Evolutionary conservation across 2,797 vertebrate genomes (phyloP), one percentile per base, ranked within the genome.

Genomic region (Halcyon smyrnensis): DNA sequence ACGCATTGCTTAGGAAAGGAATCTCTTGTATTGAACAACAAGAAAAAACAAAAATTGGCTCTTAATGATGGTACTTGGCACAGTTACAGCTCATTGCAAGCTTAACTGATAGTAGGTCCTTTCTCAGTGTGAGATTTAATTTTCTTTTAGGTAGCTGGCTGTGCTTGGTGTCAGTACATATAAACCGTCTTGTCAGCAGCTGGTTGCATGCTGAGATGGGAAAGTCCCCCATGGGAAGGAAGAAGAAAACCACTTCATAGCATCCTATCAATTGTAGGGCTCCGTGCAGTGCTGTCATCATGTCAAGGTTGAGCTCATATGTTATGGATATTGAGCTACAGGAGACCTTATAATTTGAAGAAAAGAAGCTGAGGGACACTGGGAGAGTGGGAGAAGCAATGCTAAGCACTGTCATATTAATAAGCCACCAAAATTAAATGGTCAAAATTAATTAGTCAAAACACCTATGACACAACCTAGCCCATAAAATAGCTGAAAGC

Each of bases 61-160:
- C 27, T 73, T 93, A 64, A 89, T 70, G 85, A 25, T 69, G 70
- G 27, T 39, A 36, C 63, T 87, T 95, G 67, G 81, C 85, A 89
- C 32, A 69, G 67, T 48, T 95, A 73, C 68, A 95, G 67, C 83
- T 95, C 80, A 75, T 48, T 92, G 62, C 39, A 73, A 85, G 46
- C 46, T 94, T 85, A 89, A 79, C 41, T 87, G 73, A 87, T 93
- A 56, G 65, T 28, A 45, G 51, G 51, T 83, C 77, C 81, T 91
- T 90, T 93, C 81, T 95, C 87, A 64, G 84, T 32, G 76, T 90
- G 94, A 94, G 37, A 88, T 94, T 93, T 84, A 71, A 78, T 97
- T 97, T 95, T 94, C 93, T 75, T 88, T 79, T 73, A 65, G 92
- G 87, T 75, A 93, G 48, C 46, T 95, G 62, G 90, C 90, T 94